A percentile compares a stretch with the other conserved stretches of the same genome.
These are phyloP conservation scores for Zeugodacus cucurbitae DNA, from an alignment of 1,140 invertebrate genomes.

Conservation along the genomic window DNA sequence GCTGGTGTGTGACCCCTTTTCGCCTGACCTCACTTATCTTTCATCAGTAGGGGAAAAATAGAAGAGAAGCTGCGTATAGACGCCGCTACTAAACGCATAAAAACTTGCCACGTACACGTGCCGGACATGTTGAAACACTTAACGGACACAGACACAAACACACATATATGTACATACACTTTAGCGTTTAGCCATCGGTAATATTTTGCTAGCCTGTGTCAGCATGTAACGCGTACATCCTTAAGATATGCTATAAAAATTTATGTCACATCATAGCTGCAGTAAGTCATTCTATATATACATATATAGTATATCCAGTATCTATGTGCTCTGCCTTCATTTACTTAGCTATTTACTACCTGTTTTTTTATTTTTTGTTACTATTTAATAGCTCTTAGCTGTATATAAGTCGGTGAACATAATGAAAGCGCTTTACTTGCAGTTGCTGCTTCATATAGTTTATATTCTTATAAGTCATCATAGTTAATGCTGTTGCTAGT, in stretches of 20 bases:
- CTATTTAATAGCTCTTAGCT: neutral
- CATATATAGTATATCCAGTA: neutral
- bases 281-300: neutral
- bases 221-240: neutral
- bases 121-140: neutral
- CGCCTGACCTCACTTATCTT: neutral
- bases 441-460: neutral
- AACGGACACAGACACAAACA: neutral
- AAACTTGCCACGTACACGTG: slow-evolving; percentile 12
- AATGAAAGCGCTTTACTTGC: neutral
- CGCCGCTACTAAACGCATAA: neutral
- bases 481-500: neutral
- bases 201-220: neutral
- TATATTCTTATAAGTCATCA: too few species aligned
- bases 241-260: slow-evolving; percentile 22
- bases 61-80: neutral
- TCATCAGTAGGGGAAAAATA: neutral
- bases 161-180: neutral
- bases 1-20: neutral
- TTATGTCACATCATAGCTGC: neutral
- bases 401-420: neutral
- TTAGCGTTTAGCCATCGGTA: neutral
- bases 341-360: neutral
- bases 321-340: neutral
- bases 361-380: neutral